These are phyloP conservation scores for Orthonyx spaldingii DNA, from an alignment of 2,113 vertebrate species.

Conservation along the genomic window DNA sequence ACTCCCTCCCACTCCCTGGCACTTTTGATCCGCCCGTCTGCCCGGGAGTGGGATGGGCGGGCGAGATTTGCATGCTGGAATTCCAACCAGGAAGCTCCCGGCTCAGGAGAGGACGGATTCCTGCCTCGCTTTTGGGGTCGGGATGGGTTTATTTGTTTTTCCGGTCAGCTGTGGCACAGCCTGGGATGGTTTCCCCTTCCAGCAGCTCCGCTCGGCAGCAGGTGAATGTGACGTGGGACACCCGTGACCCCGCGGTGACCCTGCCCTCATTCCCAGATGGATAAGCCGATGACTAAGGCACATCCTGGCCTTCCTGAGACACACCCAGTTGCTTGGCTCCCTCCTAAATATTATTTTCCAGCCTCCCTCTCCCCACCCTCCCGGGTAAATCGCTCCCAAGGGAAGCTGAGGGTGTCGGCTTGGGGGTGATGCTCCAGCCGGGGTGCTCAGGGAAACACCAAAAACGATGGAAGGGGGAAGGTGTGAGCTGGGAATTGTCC, in stretches of 20 bases:
- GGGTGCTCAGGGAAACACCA: not conserved
- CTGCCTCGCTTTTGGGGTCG: not conserved
- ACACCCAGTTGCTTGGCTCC: not conserved
- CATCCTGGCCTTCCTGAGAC: not conserved
- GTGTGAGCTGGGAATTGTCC: not conserved
- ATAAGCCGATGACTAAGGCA: not conserved
- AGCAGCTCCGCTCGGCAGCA: not conserved
- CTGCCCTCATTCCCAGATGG: not conserved
- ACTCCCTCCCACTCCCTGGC: not conserved
- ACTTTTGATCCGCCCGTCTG: not conserved
- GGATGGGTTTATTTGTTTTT: fast-evolving
- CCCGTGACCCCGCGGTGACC: not conserved
- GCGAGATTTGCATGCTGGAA: not conserved
- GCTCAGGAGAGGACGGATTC: too few species aligned
- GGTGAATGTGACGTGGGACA: not conserved
- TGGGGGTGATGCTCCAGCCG: not conserved
- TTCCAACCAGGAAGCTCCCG: not conserved
- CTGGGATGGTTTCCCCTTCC: not conserved
- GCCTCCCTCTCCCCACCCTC: not conserved
- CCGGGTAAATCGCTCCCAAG: not conserved
- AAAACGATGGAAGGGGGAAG: not conserved
- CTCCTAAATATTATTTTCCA: not conserved
- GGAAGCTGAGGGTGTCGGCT: not conserved
- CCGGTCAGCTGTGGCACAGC: not conserved
- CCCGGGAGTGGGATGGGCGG: not conserved